Evolutionary conservation across 2,888 invertebrate genomes (phyloP).

Genomic region (Eugnorisma glareosa): DNA sequence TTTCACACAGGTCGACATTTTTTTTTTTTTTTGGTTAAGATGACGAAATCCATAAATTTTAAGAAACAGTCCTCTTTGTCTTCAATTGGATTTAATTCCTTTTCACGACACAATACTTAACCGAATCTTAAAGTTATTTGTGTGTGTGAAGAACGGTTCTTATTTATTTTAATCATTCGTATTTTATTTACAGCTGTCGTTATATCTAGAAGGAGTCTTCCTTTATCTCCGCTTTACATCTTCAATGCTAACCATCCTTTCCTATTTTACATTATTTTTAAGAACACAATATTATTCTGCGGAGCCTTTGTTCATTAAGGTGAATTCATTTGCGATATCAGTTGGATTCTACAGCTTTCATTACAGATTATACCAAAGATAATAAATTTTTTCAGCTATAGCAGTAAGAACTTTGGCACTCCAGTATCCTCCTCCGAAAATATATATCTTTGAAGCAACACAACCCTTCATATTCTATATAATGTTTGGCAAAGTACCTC

Average conservation of each 20-base stretch:
- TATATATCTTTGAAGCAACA: constrained; percentile 56
- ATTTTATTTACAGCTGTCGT: constrained; percentile 43
- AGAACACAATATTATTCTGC: constrained; percentile 57
- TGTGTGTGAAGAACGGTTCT: neutral
- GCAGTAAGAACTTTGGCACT: constrained; percentile 18
- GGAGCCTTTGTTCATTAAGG: constrained; percentile 59
- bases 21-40: neutral
- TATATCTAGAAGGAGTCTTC: constrained; percentile 41
- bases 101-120: neutral
- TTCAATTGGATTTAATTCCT: neutral
- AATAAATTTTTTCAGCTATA: constrained; percentile 35
- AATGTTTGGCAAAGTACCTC: constrained; percentile 28
- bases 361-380: neutral
- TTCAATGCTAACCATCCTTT: constrained; percentile 69
- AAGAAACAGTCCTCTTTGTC: neutral
- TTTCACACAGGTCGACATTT: neutral
- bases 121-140: neutral
- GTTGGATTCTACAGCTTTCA: constrained; percentile 34
- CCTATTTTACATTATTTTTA: constrained; percentile 56
- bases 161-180: constrained; percentile 14
- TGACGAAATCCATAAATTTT: neutral
- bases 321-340: constrained; percentile 24
- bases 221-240: constrained; percentile 31
- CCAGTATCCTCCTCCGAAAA: constrained; percentile 23
- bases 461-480: constrained; percentile 52